Evolutionary conservation across 2,888 invertebrate species (phyloP), one percentile per base, ranked within the genome.

Genomic region (Loripinus fragilis): DNA sequence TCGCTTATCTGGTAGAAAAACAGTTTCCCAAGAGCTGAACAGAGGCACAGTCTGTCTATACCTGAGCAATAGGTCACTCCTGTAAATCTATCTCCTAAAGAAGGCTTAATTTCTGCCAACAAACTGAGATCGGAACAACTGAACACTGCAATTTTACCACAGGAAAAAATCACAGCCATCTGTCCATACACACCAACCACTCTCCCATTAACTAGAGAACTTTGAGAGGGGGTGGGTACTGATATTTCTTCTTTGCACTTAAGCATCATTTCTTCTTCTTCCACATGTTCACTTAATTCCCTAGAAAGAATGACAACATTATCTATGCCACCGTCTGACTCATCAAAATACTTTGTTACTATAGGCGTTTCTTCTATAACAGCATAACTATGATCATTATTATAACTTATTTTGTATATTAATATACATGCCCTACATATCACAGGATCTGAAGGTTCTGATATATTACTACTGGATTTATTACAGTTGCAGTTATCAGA

Each of bases 11-110:
- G 91, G 84, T 91, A 93, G 94, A 98, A 97, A 91, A 97, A 96
- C 70, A 98, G 95, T 81, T 96, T 96, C 5, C 98, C 98, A 72
- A 95, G 95, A 87, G 95, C 95, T 0, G 97, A 97, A 60, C 97
- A 96, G 1, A 96, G 97, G 93, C 98, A 98, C 41, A 98, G 94
- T 67, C 97, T 95, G 91, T 98, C 98, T 78, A 98, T 95, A 92
- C 96, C 96, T 76, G 97, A 96, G 93, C 98, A 98, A 93, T 97
- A 98, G 0, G 96, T 96, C 1, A 96, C 96, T 0, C 97, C 97
- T 20, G 97, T 95, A 91, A 97, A 97, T 90, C 84, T 88, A 60
- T 92, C 91, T 15, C 85, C 88, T 50, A 85, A 86, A 10, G 88
- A 87, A 15, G 91, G 89, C n/a, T 77, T 68, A 23, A 93, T 96